Percentiles rank a stretch among this genome's conserved stretches.
These are phyloP conservation scores for Lepidurus apus DNA, from an alignment of 1,140 invertebrate species.

Conservation along the genomic window DNA sequence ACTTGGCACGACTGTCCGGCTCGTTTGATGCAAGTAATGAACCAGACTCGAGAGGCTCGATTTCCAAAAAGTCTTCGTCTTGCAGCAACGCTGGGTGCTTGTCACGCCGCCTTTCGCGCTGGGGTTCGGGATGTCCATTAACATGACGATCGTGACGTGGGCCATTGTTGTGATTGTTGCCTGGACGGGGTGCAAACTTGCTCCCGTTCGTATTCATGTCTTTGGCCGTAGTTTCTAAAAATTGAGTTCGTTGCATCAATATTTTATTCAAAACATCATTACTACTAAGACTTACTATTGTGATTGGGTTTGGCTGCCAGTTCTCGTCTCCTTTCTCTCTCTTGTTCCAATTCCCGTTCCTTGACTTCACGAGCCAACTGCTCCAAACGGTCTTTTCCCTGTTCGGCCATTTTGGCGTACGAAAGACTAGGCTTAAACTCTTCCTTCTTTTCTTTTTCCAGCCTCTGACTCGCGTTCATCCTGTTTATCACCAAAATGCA, in stretches of 20 bases:
- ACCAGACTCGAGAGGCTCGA: background rate
- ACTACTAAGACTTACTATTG: background rate
- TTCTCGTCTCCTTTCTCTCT: slow-evolving; percentile 30
- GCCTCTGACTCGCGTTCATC: background rate
- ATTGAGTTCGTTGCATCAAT: background rate
- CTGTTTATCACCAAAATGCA: background rate
- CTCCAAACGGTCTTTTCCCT: slow-evolving; percentile 33
- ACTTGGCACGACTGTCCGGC: background rate
- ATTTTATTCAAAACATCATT: background rate
- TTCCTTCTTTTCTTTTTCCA: slow-evolving; percentile 20
- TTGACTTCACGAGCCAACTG: slow-evolving; percentile 35
- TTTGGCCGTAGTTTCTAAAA: slow-evolving; percentile 8
- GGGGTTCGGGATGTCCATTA: background rate
- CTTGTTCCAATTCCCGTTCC: slow-evolving; percentile 33
- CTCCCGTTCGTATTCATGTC: background rate
- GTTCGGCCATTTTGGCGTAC: slow-evolving; percentile 36
- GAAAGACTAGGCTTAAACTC: slow-evolving; percentile 27
- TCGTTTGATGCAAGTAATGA: background rate
- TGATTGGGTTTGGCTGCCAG: slow-evolving; percentile 19
- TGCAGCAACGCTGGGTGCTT: background rate
- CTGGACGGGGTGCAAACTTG: background rate
- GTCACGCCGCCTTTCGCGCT: background rate
- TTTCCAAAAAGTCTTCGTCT: background rate
- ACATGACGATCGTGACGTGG: background rate
- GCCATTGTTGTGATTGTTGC: background rate